These are phyloP conservation scores for Oxyscelio sp. DNA, from an alignment of 2,888 invertebrate genomes.

Conservation along the genomic window DNA sequence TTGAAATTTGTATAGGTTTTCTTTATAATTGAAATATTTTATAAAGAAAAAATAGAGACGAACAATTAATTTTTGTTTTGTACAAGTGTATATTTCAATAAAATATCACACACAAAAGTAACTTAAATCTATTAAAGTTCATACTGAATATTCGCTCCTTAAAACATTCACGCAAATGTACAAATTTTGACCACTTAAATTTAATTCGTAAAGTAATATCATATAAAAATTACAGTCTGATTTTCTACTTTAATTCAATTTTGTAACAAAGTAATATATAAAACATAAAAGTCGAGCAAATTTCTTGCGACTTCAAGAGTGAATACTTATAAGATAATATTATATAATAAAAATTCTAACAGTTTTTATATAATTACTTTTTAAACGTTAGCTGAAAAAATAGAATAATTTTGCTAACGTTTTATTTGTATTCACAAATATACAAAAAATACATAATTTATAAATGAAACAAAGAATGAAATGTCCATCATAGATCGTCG, in stretches of 20 bases:
- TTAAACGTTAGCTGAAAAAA: too few species aligned
- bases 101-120: constrained; percentile 48
- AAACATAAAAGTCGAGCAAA: constrained; percentile 12
- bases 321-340: too few species aligned
- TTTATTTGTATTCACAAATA: too few species aligned
- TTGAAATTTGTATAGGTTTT: too few species aligned
- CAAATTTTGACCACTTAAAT: constrained; percentile 18
- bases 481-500: too few species aligned
- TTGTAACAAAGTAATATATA: background rate
- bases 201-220: background rate
- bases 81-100: constrained; percentile 33
- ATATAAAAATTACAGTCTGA: constrained; percentile 48
- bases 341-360: too few species aligned
- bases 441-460: too few species aligned
- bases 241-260: constrained; percentile 29
- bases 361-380: too few species aligned
- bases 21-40: too few species aligned
- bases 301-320: constrained; percentile 5
- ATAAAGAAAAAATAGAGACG: too few species aligned
- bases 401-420: too few species aligned
- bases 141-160: constrained; percentile 14
- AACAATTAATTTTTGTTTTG: background rate
- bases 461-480: too few species aligned
- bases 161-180: constrained; percentile 21
- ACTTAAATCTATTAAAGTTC: constrained; percentile 5